These are phyloP conservation scores for Oceanodroma leucorhoa DNA, from an alignment of 2,797 vertebrate species.

Conservation along the genomic window DNA sequence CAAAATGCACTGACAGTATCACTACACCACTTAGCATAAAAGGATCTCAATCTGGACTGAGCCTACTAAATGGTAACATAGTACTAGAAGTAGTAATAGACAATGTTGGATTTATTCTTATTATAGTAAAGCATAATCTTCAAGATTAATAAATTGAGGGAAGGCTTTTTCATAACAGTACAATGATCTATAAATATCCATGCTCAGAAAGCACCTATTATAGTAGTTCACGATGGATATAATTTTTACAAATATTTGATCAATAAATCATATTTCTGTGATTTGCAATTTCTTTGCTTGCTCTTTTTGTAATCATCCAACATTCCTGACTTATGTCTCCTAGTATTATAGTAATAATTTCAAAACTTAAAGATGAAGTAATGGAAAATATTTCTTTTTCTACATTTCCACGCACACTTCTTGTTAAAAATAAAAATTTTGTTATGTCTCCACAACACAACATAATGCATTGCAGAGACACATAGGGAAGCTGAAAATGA, in stretches of 20 bases:
- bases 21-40: neutral
- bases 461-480: neutral
- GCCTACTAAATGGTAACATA: neutral
- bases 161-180: neutral
- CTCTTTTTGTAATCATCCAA: neutral
- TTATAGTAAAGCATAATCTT: neutral
- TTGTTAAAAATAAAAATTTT: neutral
- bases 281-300: neutral
- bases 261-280: neutral
- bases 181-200: slow-evolving; percentile 5
- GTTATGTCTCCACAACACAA: neutral
- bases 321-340: neutral
- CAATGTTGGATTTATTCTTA: neutral
- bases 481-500: neutral
- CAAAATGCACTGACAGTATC: neutral
- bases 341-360: neutral
- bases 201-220: neutral
- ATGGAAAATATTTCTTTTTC: neutral
- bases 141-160: neutral
- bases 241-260: neutral
- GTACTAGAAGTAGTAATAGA: neutral
- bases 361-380: neutral
- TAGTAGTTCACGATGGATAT: neutral
- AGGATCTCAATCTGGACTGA: neutral
- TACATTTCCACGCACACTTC: neutral